Conservation (phyloP, 1,140 invertebrate genomes). For the Papilio machaon region DNA sequence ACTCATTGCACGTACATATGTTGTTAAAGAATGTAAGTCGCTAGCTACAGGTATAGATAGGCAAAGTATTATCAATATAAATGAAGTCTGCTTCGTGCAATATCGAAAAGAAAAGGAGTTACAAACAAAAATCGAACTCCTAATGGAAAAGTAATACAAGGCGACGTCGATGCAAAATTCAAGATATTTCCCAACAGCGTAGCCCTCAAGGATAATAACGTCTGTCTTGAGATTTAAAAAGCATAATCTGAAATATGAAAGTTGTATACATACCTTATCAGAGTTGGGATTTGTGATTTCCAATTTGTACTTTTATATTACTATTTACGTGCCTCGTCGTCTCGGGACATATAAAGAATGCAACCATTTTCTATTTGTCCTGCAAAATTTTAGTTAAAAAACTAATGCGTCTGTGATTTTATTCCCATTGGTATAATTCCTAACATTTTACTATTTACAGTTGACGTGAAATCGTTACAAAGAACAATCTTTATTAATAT, state of each 20-base stretch:
- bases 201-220: constrained; percentile 46
- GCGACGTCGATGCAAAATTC: constrained; percentile 49
- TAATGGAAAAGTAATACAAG: constrained; percentile 66
- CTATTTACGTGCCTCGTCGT: constrained; percentile 27
- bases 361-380: constrained; percentile 4
- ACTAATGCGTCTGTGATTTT: constrained; percentile 22
- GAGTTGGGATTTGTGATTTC: constrained; percentile 36
- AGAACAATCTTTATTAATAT: background rate
- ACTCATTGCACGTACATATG: no score
- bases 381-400: constrained; percentile 1
- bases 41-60: background rate
- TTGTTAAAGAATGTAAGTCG: background rate
- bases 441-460: background rate
- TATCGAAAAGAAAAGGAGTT: constrained; percentile 41
- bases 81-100: constrained; percentile 14
- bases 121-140: constrained; percentile 60
- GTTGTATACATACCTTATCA: constrained; percentile 33
- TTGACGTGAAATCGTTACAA: background rate
- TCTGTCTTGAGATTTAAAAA: constrained; percentile 49
- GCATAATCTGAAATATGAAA: constrained; percentile 41
- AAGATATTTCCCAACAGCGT: constrained; percentile 46
- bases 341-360: constrained; percentile 2
- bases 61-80: background rate
- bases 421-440: background rate
- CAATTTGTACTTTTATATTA: constrained; percentile 37